Evolutionary conservation across 2,113 vertebrate species (phyloP).

Genomic region (Pipa parva): DNA sequence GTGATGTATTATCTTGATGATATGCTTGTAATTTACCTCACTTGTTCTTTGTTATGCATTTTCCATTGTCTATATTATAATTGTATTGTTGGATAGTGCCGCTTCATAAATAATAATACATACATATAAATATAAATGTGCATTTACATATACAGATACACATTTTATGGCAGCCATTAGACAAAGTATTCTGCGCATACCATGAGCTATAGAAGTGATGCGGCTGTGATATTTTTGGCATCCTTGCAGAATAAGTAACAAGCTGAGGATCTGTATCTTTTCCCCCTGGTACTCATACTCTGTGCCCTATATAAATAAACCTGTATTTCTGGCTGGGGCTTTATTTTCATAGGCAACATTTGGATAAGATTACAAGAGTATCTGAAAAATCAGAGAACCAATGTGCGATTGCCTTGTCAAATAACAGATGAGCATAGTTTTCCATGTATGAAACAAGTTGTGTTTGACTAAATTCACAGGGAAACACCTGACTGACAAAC

Average conservation of each 20-base stretch:
- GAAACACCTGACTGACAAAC: neutral
- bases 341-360: constrained; percentile 26
- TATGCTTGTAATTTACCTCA: too few species aligned
- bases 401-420: constrained; percentile 22
- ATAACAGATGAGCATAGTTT: constrained; percentile 18
- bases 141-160: neutral
- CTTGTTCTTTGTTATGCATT: too few species aligned
- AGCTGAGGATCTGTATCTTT: neutral
- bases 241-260: constrained; percentile 4
- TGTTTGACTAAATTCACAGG: neutral
- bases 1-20: too few species aligned
- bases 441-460: neutral
- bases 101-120: too few species aligned
- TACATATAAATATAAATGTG: too few species aligned
- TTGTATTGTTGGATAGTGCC: too few species aligned
- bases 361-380: constrained; percentile 26
- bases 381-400: constrained; percentile 17
- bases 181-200: neutral
- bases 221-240: constrained; percentile 28
- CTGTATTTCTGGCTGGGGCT: constrained; percentile 4
- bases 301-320: constrained; percentile 29
- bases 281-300: constrained; percentile 5
- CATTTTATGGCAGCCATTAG: constrained; percentile 7
- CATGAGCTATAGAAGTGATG: constrained; percentile 17
- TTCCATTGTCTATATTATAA: too few species aligned